Percentiles rank a stretch among this genome's conserved stretches.
These are phyloP conservation scores for Palaemon carinicauda DNA, from an alignment of 1,140 invertebrate genomes.

Conservation along the genomic window DNA sequence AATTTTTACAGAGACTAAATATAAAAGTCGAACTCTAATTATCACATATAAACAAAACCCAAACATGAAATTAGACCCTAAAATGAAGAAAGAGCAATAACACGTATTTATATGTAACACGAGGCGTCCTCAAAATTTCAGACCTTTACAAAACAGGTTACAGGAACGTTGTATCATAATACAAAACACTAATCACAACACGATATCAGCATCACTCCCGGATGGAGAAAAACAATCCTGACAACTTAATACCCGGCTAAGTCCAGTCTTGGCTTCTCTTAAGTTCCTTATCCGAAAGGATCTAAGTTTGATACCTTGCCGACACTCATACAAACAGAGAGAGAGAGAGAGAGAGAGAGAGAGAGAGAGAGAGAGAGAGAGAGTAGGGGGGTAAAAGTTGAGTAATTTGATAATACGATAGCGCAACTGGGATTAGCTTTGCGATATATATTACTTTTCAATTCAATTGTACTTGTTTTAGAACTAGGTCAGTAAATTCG, in stretches of 20 bases:
- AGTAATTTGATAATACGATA: no score
- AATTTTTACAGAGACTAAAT: no score
- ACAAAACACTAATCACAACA: neutral
- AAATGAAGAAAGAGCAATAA: no score
- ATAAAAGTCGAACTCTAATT: no score
- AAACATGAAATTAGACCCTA: no score
- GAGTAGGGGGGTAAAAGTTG: neutral
- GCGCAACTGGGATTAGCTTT: no score
- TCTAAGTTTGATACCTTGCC: slow-evolving; percentile 40
- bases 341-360: neutral
- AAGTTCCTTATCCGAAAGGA: slow-evolving; percentile 47
- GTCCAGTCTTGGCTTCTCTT: slow-evolving; percentile 32
- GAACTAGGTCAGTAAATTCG: neutral
- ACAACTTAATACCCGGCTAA: slow-evolving; percentile 42
- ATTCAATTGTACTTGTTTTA: neutral
- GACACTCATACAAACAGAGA: neutral
- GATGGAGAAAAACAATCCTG: slow-evolving; percentile 42
- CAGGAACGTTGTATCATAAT: neutral
- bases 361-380: neutral
- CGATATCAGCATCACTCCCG: neutral
- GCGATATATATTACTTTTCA: no score
- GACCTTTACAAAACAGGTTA: neutral
- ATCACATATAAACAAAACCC: no score
- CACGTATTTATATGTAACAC: neutral
- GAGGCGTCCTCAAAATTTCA: neutral